Evolutionary conservation across 2,113 vertebrate genomes (phyloP).

Genomic region (Callospermophilus lateralis): DNA sequence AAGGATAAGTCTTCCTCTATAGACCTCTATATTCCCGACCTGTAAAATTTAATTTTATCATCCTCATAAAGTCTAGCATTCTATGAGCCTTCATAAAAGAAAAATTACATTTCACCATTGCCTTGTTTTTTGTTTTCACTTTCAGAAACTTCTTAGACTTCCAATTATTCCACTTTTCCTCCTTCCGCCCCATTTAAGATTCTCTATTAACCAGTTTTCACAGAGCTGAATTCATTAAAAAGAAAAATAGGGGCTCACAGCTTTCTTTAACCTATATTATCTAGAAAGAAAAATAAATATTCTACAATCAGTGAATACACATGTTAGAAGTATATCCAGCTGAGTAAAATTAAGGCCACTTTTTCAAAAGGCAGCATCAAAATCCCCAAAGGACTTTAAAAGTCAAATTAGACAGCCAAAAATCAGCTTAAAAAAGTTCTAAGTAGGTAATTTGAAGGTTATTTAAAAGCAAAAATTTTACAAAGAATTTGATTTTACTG

Average conservation of each 20-base stretch:
- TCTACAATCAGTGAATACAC: background rate
- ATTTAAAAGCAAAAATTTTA: conserved; percentile 43
- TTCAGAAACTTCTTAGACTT: conserved; percentile 37
- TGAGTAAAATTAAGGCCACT: conserved; percentile 44
- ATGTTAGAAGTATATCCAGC: background rate
- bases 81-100: conserved; percentile 37
- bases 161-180: background rate
- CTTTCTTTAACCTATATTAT: background rate
- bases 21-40: conserved; percentile 14
- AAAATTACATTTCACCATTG: conserved; percentile 45
- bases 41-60: conserved; percentile 74
- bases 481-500: background rate
- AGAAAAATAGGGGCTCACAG: background rate
- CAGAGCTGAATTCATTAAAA: background rate
- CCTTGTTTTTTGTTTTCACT: conserved; percentile 41
- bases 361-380: background rate
- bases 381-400: background rate
- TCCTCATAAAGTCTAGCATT: conserved; percentile 49
- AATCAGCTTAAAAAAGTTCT: background rate
- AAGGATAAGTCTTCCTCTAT: conserved; percentile 50
- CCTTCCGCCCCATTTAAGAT: background rate
- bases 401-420: background rate
- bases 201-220: conserved; percentile 29
- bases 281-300: background rate
- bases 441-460: background rate